Conservation (phyloP, 2,113 vertebrate species). For the Tricholaema leucomelas region DNA sequence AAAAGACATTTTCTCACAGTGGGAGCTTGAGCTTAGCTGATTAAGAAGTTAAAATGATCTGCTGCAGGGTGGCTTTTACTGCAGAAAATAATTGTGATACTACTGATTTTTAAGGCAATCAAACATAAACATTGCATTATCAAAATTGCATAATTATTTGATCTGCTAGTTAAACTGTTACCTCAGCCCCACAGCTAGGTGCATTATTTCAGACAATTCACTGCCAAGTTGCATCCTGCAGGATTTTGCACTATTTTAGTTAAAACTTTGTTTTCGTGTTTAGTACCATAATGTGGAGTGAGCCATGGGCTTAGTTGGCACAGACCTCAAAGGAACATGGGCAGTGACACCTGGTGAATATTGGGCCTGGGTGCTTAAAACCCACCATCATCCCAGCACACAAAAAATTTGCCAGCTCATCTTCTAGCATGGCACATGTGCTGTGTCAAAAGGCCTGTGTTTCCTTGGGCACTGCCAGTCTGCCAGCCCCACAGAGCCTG, state of each 20-base stretch:
- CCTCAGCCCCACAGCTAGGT: neutral
- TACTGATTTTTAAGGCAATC: neutral
- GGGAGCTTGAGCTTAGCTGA: neutral
- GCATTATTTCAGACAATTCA: neutral
- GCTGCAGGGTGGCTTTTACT: neutral
- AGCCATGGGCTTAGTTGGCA: neutral
- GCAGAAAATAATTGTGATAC: neutral
- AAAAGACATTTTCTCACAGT: neutral
- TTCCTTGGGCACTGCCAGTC: neutral
- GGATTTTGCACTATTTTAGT: neutral
- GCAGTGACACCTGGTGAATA: neutral
- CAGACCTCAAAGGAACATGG: neutral
- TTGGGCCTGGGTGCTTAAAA: neutral
- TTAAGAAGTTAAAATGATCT: neutral
- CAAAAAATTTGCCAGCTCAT: conserved; percentile 21
- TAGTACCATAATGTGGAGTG: neutral
- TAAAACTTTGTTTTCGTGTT: neutral
- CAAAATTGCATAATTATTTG: neutral
- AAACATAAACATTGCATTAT: neutral
- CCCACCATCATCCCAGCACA: neutral
- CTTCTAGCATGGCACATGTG: neutral
- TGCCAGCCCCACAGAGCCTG: conserved; percentile 29
- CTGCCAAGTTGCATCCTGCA: neutral
- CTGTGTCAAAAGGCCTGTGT: conserved; percentile 1
- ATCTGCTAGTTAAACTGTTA: neutral